Conservation (phyloP, 2,888 invertebrate genomes). For the Perizoma affinitatum region DNA sequence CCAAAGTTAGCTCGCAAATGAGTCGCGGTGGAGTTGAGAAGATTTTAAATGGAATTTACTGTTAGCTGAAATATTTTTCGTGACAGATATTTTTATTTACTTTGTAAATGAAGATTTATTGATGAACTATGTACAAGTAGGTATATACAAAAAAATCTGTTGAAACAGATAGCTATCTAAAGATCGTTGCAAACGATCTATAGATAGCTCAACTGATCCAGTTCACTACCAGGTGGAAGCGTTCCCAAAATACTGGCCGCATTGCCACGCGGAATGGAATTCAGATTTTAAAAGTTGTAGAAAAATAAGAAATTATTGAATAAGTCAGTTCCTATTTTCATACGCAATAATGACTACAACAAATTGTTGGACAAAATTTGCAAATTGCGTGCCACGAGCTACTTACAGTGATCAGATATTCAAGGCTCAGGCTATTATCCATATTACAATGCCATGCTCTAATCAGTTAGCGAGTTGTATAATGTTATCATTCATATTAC, state of each 20-base stretch:
- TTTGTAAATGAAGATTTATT: constrained; percentile 8
- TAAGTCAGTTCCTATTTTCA: neutral
- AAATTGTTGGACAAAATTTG: constrained; percentile 30
- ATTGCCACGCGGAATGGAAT: too few relatives aligned
- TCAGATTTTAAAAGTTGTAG: neutral
- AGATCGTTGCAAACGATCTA: too few relatives aligned
- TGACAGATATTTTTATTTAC: constrained; percentile 5
- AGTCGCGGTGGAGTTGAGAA: constrained; percentile 42
- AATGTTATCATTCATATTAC: constrained; percentile 29
- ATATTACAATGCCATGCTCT: constrained; percentile 29
- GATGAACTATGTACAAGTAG: too few relatives aligned
- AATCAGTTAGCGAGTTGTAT: constrained; percentile 31
- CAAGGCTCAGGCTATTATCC: constrained; percentile 27
- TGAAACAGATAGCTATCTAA: too few relatives aligned
- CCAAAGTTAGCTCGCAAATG: constrained; percentile 58
- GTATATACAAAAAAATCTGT: too few relatives aligned
- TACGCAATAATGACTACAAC: neutral
- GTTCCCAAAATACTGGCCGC: too few relatives aligned
- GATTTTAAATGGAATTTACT: constrained; percentile 34
- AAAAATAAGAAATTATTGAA: neutral
- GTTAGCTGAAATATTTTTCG: constrained; percentile 13
- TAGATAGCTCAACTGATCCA: too few relatives aligned
- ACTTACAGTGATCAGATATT: constrained; percentile 39
- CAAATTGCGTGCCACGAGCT: constrained; percentile 34
- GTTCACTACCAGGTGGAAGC: too few relatives aligned